phyloP scores from a whole-genome alignment of 1,140 invertebrate species.

The Trypoxylus dichotomus region DNA sequence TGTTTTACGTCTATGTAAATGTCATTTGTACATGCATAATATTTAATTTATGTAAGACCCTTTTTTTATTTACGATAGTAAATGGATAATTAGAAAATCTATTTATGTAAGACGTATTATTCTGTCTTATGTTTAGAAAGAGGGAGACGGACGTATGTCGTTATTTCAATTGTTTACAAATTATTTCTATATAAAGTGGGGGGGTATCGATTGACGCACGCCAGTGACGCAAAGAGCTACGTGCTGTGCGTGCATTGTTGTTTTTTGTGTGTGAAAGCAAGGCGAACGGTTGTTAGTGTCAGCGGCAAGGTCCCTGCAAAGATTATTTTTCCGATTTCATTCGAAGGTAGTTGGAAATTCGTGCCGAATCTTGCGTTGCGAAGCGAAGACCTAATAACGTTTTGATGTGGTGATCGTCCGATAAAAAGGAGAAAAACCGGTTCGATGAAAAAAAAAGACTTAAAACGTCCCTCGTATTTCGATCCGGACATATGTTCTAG shows the following conservation, averaged over 20 bases:
- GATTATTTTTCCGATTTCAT: slow-evolving; percentile 15
- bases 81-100: background rate
- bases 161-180: background rate
- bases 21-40: no score
- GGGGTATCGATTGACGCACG: slow-evolving; percentile 42
- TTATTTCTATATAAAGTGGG: background rate
- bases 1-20: no score
- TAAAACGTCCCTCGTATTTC: background rate
- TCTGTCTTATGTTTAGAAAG: no score
- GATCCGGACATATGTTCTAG: background rate
- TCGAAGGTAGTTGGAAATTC: slow-evolving; percentile 22
- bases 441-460: no score
- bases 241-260: background rate
- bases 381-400: slow-evolving; percentile 3
- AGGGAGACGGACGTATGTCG: background rate
- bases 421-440: background rate
- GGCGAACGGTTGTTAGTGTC: slow-evolving; percentile 6
- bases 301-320: background rate
- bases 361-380: slow-evolving; percentile 31
- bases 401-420: background rate
- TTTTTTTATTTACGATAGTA: background rate
- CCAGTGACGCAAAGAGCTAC: slow-evolving; percentile 31
- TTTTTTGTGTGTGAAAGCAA: slow-evolving; percentile 32
- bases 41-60: no score
- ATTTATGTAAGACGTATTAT: slow-evolving; percentile 23